phyloP scores from a whole-genome alignment of 2,113 vertebrate genomes.

The Dipodomys spectabilis region DNA sequence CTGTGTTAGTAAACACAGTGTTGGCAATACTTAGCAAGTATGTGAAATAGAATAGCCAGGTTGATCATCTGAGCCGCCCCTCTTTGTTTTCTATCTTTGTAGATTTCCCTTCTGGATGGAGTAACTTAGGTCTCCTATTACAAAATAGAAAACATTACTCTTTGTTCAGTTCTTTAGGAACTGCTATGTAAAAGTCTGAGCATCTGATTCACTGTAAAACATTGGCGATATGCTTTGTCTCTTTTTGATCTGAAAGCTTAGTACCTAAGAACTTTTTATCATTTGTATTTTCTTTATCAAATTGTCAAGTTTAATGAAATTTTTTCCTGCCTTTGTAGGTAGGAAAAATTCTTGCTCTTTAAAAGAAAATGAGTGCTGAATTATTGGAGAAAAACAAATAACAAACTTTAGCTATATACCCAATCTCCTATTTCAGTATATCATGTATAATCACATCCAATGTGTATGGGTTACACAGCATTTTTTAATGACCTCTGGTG shows the following conservation, averaged over 20 bases:
- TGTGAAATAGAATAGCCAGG: not conserved
- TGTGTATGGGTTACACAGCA: not conserved
- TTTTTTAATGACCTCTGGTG: not conserved
- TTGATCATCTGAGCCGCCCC: not conserved
- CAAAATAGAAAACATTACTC: not conserved
- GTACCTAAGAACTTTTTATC: not conserved
- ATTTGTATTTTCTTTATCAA: not conserved
- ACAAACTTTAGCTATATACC: not conserved
- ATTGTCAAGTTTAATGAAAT: not conserved
- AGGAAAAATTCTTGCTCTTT: conserved; percentile 7
- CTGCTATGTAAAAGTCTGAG: not conserved
- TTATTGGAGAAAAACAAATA: conserved; percentile 5
- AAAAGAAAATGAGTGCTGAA: not conserved
- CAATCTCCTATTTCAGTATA: not conserved
- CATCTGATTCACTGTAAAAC: not conserved
- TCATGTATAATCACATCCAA: not conserved
- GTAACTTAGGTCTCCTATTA: not conserved
- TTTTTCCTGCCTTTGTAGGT: not conserved
- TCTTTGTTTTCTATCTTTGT: not conserved
- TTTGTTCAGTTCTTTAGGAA: not conserved
- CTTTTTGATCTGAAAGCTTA: not conserved
- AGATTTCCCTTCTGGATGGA: not conserved
- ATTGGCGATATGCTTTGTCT: not conserved
- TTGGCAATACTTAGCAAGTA: not conserved
- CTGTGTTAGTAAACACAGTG: not conserved